These are phyloP conservation scores for Potamilus streckersoni DNA, from an alignment of 1,140 invertebrate genomes.

Conservation along the genomic window DNA sequence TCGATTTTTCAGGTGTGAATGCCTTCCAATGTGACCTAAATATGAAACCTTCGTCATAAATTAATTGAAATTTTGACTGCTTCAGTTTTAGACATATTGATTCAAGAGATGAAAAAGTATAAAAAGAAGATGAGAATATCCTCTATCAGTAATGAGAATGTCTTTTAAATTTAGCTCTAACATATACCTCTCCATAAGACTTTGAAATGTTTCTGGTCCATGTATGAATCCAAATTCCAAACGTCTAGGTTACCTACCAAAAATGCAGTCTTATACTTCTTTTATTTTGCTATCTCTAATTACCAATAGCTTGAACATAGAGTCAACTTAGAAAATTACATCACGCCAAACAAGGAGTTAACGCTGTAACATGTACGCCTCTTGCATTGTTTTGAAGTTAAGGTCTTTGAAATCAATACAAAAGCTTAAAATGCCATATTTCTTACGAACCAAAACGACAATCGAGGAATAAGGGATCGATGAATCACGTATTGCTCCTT, in stretches of 20 bases:
- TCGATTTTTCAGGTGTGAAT: constrained; percentile 51
- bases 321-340: background rate
- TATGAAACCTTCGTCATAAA: constrained; percentile 46
- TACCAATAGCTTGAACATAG: constrained; percentile 2
- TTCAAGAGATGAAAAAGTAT: background rate
- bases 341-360: constrained; percentile 8
- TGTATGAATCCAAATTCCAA: constrained; percentile 26
- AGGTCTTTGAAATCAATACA: constrained; percentile 11
- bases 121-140: background rate
- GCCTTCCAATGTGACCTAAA: constrained; percentile 45
- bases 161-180: constrained; percentile 5
- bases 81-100: constrained; percentile 22
- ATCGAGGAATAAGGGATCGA: constrained; percentile 3
- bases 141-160: background rate
- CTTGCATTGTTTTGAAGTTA: constrained; percentile 1
- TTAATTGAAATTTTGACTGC: constrained; percentile 55
- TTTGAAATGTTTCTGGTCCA: constrained; percentile 18
- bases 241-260: constrained; percentile 1
- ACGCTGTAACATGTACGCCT: constrained; percentile 3
- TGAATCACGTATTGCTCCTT: constrained; percentile 1
- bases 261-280: constrained; percentile 3
- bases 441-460: constrained; percentile 21
- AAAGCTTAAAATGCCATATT: background rate
- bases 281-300: constrained; percentile 8
- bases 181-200: constrained; percentile 21